phyloP scores from a whole-genome alignment of 1,140 invertebrate genomes.

The Penaeus indicus region DNA sequence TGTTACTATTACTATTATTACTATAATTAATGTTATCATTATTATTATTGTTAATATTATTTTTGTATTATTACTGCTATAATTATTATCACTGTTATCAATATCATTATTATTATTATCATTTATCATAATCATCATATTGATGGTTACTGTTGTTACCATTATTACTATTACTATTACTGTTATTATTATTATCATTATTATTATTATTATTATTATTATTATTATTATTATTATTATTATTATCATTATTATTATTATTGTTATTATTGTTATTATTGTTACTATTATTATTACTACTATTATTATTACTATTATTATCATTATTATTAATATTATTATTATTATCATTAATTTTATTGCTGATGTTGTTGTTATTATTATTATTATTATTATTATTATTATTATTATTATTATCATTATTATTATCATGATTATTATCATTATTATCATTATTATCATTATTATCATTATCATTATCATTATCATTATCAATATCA shows the following conservation, averaged over 20 bases:
- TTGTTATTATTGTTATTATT: conserved; percentile 4
- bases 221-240: too few species aligned
- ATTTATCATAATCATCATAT: not conserved
- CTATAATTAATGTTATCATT: too few species aligned
- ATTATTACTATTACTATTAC: not conserved
- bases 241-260: too few species aligned
- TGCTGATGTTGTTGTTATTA: not conserved
- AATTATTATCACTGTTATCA: too few species aligned
- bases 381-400: not conserved
- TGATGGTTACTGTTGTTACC: not conserved
- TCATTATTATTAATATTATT: conserved; percentile 50
- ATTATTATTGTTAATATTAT: too few species aligned
- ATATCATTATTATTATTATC: not conserved
- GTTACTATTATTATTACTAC: conserved; percentile 29
- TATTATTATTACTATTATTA: conserved; percentile 47
- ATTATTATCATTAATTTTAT: conserved; percentile 33
- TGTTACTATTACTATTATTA: not conserved
- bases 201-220: too few species aligned
- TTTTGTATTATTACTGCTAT: too few species aligned
- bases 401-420: not conserved
- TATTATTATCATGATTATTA: not conserved
- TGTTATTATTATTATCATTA: too few species aligned
- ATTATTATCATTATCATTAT: not conserved
- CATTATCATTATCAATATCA: not conserved
- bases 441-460: not conserved